phyloP scores from a whole-genome alignment of 2,113 vertebrate species.

The Anguilla japonica region DNA sequence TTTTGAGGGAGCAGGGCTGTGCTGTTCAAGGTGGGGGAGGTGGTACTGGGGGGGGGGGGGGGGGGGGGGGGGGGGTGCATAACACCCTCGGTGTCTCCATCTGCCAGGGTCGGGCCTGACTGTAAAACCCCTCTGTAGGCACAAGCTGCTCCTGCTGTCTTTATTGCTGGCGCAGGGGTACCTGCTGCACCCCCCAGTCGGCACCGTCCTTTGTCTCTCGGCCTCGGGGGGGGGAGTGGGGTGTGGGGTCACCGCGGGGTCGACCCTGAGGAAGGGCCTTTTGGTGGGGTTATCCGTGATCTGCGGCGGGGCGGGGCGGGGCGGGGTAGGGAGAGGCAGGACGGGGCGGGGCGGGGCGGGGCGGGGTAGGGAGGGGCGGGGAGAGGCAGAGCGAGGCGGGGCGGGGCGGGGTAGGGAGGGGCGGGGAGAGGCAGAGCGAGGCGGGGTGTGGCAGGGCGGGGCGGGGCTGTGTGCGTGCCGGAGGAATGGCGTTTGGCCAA shows the following conservation, averaged over 20 bases:
- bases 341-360: too few relatives aligned
- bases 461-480: not conserved
- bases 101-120: slow-evolving; percentile 27
- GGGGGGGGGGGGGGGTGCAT: not conserved
- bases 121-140: slow-evolving; percentile 1
- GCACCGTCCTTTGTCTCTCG: not conserved
- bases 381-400: not conserved
- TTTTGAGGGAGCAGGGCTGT: not conserved
- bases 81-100: slow-evolving; percentile 12
- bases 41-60: not conserved
- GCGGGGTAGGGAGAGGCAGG: too few relatives aligned
- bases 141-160: slow-evolving; percentile 6
- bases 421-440: too few relatives aligned
- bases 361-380: too few relatives aligned
- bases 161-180: not conserved
- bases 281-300: not conserved
- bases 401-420: too few relatives aligned
- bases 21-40: not conserved
- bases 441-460: too few relatives aligned
- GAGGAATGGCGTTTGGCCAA: not conserved
- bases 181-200: not conserved
- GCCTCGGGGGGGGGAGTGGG: not conserved
- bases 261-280: not conserved
- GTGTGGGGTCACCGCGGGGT: not conserved
- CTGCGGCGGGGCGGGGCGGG: not conserved